Evolutionary conservation across 2,888 invertebrate species (phyloP).

Genomic region (Campoplex nolae): DNA sequence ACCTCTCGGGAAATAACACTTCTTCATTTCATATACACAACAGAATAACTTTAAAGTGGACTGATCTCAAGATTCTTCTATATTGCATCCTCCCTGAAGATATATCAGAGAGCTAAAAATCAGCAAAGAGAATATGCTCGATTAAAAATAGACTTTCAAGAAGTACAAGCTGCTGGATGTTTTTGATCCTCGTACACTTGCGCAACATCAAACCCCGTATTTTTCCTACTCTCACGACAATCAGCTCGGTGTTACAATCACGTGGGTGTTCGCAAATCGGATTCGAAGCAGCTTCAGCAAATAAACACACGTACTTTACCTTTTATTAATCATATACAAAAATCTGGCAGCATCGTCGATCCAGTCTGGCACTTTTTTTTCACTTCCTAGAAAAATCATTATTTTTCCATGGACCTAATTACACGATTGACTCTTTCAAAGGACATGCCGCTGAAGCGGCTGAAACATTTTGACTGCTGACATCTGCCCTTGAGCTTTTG

Average conservation of each 20-base stretch:
- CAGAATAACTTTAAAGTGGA: not conserved
- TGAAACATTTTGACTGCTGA: not conserved
- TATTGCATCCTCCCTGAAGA: slow-evolving; percentile 28
- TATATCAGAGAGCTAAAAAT: not conserved
- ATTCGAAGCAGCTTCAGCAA: not conserved
- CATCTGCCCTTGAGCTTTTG: not conserved
- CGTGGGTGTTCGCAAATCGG: not conserved
- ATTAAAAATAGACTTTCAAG: slow-evolving; percentile 46
- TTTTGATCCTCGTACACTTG: slow-evolving; percentile 37
- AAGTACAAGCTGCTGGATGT: slow-evolving; percentile 25
- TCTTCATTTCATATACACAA: not conserved
- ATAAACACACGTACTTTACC: not conserved
- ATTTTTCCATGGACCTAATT: not conserved
- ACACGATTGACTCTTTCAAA: not conserved
- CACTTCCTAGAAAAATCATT: not conserved
- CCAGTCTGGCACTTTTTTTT: not conserved
- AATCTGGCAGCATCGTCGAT: not conserved
- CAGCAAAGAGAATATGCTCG: slow-evolving; percentile 2
- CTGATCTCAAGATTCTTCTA: not conserved
- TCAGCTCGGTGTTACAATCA: not conserved
- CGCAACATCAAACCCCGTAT: slow-evolving; percentile 12
- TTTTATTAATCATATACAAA: not conserved
- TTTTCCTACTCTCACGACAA: slow-evolving; percentile 13
- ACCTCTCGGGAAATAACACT: not conserved
- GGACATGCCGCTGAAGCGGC: not conserved